A percentile compares a stretch with the other conserved stretches of the same genome.
These are phyloP conservation scores for Paramuricea clavata DNA, from an alignment of 92 coral and sea anemone genomes.

Conservation along the genomic window DNA sequence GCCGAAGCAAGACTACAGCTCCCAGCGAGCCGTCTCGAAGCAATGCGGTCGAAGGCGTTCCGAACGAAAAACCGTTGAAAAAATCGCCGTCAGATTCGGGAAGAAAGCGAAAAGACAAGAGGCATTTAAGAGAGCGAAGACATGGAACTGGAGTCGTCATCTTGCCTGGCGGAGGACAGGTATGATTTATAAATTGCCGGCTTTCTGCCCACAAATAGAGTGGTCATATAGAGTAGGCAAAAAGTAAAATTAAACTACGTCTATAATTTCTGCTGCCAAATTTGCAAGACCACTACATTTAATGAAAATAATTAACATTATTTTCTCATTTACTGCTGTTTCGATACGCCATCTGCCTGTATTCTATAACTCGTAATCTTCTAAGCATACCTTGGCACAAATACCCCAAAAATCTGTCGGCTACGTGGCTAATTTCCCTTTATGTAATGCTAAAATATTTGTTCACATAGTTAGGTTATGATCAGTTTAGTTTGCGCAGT, in stretches of 20 bases:
- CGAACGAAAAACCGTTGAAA: constrained; percentile 25
- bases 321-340: too few species aligned
- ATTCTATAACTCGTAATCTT: not conserved
- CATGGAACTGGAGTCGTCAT: constrained; percentile 53
- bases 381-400: not conserved
- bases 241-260: too few species aligned
- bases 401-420: not conserved
- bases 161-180: constrained; percentile 26
- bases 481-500: too few species aligned
- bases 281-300: too few species aligned
- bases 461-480: too few species aligned
- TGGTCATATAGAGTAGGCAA: not conserved
- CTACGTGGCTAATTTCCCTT: not conserved
- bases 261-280: too few species aligned
- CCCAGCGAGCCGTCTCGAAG: constrained; percentile 19
- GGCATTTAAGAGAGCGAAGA: constrained; percentile 35
- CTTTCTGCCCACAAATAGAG: too few species aligned
- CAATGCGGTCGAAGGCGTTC: constrained; percentile 22
- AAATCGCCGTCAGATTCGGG: constrained; percentile 39
- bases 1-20: not conserved
- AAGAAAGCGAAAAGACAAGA: constrained; percentile 32
- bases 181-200: too few species aligned
- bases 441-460: not conserved
- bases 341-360: constrained; percentile 1
- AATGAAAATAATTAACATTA: too few species aligned